Base-by-base conservation (phyloP, 2,797 vertebrate species). In the Eremophila alpestris region DNA sequence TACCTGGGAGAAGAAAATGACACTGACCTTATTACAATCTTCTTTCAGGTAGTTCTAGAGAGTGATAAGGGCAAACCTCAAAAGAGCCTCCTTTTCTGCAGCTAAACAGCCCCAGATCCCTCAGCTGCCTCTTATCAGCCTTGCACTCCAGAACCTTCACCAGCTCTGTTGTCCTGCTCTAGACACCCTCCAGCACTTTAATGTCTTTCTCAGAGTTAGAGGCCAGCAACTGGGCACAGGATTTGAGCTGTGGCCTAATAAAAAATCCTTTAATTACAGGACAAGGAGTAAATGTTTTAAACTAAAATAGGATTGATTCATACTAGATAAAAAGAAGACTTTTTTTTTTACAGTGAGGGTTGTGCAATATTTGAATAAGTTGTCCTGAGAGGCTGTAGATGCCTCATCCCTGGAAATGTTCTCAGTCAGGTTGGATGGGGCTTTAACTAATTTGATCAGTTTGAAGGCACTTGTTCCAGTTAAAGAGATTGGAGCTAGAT, bases 311-410 rank as follows among this genome's bases (percentile, higher is more conserved):
- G 6, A 21, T 23, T 43, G 32, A 30, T 68, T 38, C 3, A 45
- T 21, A 27, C 2, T 3, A 27, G 4, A 27, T 5, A 27, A 27
- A 80, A 62, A 4, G 36, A 67, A 34, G 20, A 9, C 0, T 5
- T n/a, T 34, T 30, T 24, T 52, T 59, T 32, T 6, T 27, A 20
- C 3, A 2, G 9, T 3, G 5, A 36, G 5, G 5, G 2, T 26
- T 13, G 3, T 54, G 32, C 49, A 52, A 40, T 14, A 15, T 27
- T 63, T 46, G 5, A 78, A n/a, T 23, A 41, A 8, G 13, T 46
- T 86, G 13, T 38, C 18, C 29, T 23, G 10, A 41, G 40, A 65
- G 5, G 7, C 2, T 18, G 13, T 32, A 51, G n/a, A 19, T 32
- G 16, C 1, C 6, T 11, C 11, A 52, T 24, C 17, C 11, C 18